Evolutionary conservation across 2,797 vertebrate genomes (phyloP).

Genomic region (Gobio occitaniae): DNA sequence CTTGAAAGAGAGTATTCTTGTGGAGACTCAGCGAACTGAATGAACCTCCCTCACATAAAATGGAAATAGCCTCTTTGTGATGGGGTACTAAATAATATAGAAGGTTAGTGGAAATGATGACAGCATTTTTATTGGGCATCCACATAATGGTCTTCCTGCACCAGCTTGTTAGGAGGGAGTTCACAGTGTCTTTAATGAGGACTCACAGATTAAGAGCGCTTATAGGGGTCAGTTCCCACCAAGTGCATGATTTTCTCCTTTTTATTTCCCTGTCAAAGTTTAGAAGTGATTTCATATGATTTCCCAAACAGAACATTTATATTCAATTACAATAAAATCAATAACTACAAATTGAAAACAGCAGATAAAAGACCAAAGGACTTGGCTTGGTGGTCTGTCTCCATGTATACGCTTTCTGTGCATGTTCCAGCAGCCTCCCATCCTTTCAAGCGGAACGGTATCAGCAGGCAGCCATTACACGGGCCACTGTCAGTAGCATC

Average conservation of each 20-base stretch:
- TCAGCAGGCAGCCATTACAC: slow-evolving; percentile 42
- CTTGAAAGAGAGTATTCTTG: slow-evolving; percentile 72
- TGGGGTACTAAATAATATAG: slow-evolving; percentile 76
- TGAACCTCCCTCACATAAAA: slow-evolving; percentile 79
- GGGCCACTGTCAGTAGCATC: slow-evolving; percentile 50
- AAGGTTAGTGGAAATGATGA: slow-evolving; percentile 66
- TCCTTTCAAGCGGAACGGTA: slow-evolving; percentile 39
- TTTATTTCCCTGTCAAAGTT: slow-evolving; percentile 1
- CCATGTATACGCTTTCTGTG: slow-evolving; percentile 10
- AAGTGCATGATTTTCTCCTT: neutral
- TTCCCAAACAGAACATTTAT: neutral
- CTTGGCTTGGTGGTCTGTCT: neutral
- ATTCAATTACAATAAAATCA: neutral
- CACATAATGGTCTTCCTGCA: slow-evolving; percentile 54
- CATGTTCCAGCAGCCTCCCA: slow-evolving; percentile 26
- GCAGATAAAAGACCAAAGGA: slow-evolving; percentile 15
- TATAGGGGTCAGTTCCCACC: slow-evolving; percentile 51
- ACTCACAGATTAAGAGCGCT: slow-evolving; percentile 63
- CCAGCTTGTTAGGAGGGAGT: slow-evolving; percentile 61
- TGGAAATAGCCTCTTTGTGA: slow-evolving; percentile 75
- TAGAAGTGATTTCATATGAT: neutral
- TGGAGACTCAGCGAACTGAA: slow-evolving; percentile 73
- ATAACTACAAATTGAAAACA: slow-evolving; percentile 16
- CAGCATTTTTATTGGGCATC: slow-evolving; percentile 73
- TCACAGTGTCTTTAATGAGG: slow-evolving; percentile 72